Base-by-base conservation (phyloP, 2,113 vertebrate genomes). In the pig (Sus scrofa) region DNA sequence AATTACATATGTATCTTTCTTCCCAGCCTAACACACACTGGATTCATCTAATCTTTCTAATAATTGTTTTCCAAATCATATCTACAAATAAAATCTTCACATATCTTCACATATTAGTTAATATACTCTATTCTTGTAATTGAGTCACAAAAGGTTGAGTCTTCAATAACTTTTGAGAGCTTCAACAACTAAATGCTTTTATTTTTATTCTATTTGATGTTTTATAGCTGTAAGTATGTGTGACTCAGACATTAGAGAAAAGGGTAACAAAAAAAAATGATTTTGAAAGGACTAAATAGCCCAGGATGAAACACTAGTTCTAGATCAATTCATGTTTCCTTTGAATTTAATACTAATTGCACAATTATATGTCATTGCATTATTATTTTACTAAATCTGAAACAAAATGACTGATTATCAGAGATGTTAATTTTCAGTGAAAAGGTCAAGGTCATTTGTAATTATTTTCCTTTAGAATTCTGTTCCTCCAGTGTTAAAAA, bases 401-500 rank as follows among this genome's bases (percentile, higher is more conserved):
- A 85, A 58, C 24, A 79, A 96, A 94, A 91, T 62, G 88, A 81
- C 32, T 96, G 85, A 91, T 96, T 93, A 93, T 86, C 50, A 94
- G 58, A 86, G 85, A 91, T 93, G 92, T 94, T 91, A 71, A 62
- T 71, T 96, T 95, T 96, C 27, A 83, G 32, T 86, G 68, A 50
- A 58, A 96, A 95, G 88, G 91, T 97, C 91, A 93, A 94, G 70
- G 95, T 97, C 96, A 96, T 68, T 84, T 91, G 81, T 90, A 97
- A 95, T 97, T 97, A 84, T 94, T 93, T 94, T 87, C 54, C 56
- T 91, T 94, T 65, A 93, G 67, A 96, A 34, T 94, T 95, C 73
- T 81, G 4, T 86, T 91, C 22, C 63, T 75, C 7, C 2, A 63
- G 71, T 60, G 60, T 63, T 74, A 62, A 82, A 95, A 78, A 56